These are phyloP conservation scores for Drosophila lacertosa DNA, from an alignment of 1,140 invertebrate genomes.

Conservation along the genomic window DNA sequence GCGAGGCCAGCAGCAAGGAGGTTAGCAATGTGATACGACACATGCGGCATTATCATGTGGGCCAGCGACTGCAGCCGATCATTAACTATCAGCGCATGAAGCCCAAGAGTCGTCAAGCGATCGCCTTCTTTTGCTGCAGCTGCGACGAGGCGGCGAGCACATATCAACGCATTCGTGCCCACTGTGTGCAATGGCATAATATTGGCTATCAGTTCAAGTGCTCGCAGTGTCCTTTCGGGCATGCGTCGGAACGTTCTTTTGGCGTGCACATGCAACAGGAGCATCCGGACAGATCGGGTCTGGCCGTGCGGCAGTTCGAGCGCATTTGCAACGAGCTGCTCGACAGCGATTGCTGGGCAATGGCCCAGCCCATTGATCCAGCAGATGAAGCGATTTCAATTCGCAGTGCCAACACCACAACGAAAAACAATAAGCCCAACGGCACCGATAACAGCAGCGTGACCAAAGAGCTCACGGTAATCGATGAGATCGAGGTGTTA, in stretches of 20 bases:
- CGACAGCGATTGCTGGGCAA: conserved; percentile 29
- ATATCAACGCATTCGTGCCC: conserved; percentile 22
- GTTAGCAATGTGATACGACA: conserved; percentile 19
- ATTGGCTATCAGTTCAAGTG: conserved; percentile 35
- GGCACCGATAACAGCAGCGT: not conserved
- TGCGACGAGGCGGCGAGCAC: conserved; percentile 16
- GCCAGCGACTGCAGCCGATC: conserved; percentile 25
- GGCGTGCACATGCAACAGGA: not conserved
- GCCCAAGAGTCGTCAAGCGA: conserved; percentile 15
- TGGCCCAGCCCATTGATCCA: conserved; percentile 15
- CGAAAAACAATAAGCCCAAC: not conserved
- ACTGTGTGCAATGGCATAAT: conserved; percentile 30
- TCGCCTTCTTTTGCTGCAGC: conserved; percentile 50
- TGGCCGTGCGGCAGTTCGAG: conserved; percentile 38
- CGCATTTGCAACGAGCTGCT: conserved; percentile 43
- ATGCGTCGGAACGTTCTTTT: conserved; percentile 11
- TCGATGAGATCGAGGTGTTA: conserved; percentile 49
- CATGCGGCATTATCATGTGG: conserved; percentile 16
- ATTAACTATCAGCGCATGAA: conserved; percentile 20
- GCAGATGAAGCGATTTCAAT: not conserved
- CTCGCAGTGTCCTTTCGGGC: conserved; percentile 30
- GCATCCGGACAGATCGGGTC: conserved; percentile 6
- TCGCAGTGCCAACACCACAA: not conserved
- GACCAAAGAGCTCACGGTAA: too few species aligned
- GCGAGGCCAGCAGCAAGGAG: not conserved